phyloP scores from a whole-genome alignment of 2,888 invertebrate species.

The Seira ritae region DNA sequence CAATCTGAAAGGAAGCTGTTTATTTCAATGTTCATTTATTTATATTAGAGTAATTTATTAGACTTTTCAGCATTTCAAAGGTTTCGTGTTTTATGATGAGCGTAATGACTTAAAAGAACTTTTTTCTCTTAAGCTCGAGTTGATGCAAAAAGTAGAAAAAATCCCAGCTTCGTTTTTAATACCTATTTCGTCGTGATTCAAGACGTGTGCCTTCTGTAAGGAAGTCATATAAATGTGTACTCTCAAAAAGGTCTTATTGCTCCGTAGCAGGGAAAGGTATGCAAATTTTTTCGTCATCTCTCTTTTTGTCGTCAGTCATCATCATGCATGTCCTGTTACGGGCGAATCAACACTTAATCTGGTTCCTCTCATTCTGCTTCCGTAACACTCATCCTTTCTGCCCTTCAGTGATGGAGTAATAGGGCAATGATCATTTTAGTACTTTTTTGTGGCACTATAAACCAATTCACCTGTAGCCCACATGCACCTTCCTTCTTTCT shows the following conservation, averaged over 20 bases:
- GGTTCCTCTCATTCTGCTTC: slow-evolving; percentile 48
- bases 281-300: slow-evolving; percentile 29
- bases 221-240: slow-evolving; percentile 12
- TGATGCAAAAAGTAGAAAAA: neutral
- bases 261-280: neutral
- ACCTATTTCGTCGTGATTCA: neutral
- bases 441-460: neutral
- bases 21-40: slow-evolving; percentile 35
- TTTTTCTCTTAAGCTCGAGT: slow-evolving; percentile 3
- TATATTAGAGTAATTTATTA: slow-evolving; percentile 41
- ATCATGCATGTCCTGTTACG: slow-evolving; percentile 20
- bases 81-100: slow-evolving; percentile 18
- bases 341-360: slow-evolving; percentile 63
- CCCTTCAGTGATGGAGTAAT: slow-evolving; percentile 21
- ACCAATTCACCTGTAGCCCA: slow-evolving; percentile 34
- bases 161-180: neutral
- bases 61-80: slow-evolving; percentile 11
- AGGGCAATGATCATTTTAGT: slow-evolving; percentile 1
- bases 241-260: slow-evolving; percentile 6
- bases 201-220: neutral
- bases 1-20: slow-evolving; percentile 8
- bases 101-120: slow-evolving; percentile 18
- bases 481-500: slow-evolving; percentile 16
- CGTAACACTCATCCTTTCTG: slow-evolving; percentile 1
- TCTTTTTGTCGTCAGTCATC: neutral